Percentiles rank a stretch among this genome's conserved stretches.
Evolutionary conservation across 2,113 vertebrate species (phyloP).

Genomic region (Hippoglossus stenolepis): DNA sequence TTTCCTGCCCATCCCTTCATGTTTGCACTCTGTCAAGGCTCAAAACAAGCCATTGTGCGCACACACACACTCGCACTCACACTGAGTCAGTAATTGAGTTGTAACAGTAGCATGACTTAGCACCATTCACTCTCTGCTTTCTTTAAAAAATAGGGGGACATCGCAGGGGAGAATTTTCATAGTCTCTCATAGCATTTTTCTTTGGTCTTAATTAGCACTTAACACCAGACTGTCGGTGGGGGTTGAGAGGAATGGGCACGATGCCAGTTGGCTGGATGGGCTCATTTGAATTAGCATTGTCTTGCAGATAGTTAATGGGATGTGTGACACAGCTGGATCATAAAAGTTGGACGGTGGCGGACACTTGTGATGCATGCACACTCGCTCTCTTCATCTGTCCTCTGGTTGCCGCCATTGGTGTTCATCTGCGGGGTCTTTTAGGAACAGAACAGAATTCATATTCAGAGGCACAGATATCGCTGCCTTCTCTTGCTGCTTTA

Average conservation of each 20-base stretch:
- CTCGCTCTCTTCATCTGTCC: slow-evolving; percentile 13
- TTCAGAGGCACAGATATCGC: neutral
- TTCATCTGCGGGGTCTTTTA: neutral
- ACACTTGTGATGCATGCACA: slow-evolving; percentile 7
- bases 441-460: neutral
- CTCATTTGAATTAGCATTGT: slow-evolving; percentile 49
- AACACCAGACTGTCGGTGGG: slow-evolving; percentile 52
- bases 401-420: neutral
- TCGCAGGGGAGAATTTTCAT: slow-evolving; percentile 50
- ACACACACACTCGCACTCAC: slow-evolving; percentile 3
- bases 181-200: slow-evolving; percentile 49
- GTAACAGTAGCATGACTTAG: neutral
- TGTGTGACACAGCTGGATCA: slow-evolving; percentile 23
- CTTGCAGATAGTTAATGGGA: slow-evolving; percentile 36
- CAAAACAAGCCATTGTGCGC: too few species aligned
- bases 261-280: slow-evolving; percentile 56
- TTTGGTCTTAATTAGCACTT: slow-evolving; percentile 61
- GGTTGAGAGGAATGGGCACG: slow-evolving; percentile 47
- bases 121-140: slow-evolving; percentile 37
- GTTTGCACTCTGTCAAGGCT: neutral
- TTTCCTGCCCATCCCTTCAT: slow-evolving; percentile 23
- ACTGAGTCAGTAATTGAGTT: slow-evolving; percentile 44
- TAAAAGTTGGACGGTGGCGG: slow-evolving; percentile 32
- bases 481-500: neutral
- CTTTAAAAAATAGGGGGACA: slow-evolving; percentile 30